A percentile compares a stretch with the other conserved stretches of the same genome.
phyloP scores from a whole-genome alignment of 2,797 vertebrate genomes.

The Gastrophryne carolinensis region DNA sequence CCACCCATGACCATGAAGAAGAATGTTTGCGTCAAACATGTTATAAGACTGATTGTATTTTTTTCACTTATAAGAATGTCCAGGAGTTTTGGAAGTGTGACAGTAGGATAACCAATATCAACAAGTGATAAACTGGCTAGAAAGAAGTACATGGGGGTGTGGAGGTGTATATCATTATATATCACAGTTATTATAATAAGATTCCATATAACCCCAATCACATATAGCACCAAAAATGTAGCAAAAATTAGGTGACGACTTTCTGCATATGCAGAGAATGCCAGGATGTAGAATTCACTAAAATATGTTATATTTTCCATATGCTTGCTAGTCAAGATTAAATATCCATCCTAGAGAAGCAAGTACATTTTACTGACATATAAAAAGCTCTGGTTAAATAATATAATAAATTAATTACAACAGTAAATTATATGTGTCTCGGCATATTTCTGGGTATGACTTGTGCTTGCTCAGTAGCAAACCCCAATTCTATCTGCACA shows the following conservation, averaged over 20 bases:
- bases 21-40: not conserved
- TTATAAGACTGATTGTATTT: not conserved
- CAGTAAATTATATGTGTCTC: too few relatives aligned
- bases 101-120: too few relatives aligned
- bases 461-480: too few relatives aligned
- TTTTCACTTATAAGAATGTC: not conserved
- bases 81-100: not conserved
- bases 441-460: too few relatives aligned
- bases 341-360: too few relatives aligned
- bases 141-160: constrained; percentile 3
- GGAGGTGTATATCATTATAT: not conserved
- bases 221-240: not conserved
- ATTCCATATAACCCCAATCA: not conserved
- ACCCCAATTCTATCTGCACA: too few relatives aligned
- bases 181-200: not conserved
- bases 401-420: too few relatives aligned
- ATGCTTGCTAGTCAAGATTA: too few relatives aligned
- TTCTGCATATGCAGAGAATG: not conserved
- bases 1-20: not conserved
- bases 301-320: not conserved
- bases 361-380: too few relatives aligned
- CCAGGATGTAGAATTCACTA: not conserved
- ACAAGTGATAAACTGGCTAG: not conserved
- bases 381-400: too few relatives aligned
- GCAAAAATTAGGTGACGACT: not conserved